Evolutionary conservation across 1,140 invertebrate genomes (phyloP), one percentile per base, ranked within the genome.

Genomic region (Bilobella aurantiaca): DNA sequence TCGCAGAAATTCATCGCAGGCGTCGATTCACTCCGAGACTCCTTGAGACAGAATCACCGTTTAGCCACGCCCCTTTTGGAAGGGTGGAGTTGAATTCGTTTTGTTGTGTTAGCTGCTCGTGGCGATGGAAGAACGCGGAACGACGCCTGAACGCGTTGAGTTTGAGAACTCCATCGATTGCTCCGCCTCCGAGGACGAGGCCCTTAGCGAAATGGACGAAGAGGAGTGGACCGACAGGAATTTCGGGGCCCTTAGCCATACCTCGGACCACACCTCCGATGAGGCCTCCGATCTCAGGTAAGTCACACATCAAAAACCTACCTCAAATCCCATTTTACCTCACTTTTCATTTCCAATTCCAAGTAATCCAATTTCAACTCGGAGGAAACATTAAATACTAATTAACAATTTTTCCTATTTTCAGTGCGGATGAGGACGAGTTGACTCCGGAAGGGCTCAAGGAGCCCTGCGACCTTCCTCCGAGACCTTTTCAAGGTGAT

Each of bases 201-300:
- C 84, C 1, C 82, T 87, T 16, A 83, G 85, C 72, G 88, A 90
- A 78, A 90, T 92, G 76, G 90, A 93, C 74, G 91, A 94, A 76
- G 91, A 93, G 74, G 91, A 93, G 77, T 93, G 89, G 90, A 93
- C 90, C 0, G 90, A 93, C 72, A 83, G 88, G 62, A 95, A 93
- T 34, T 92, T 92, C 76, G 86, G 90, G 69, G 85, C 87, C 58
- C 87, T n/a, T n/a, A n/a, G 85, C 8, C 80, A 84, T 42, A 85
- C 83, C 42, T 85, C 86, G 76, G 79, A 84, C 73, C 82, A 82
- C 0, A 88, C 86, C 1, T 86, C 85, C 27, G 86, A 88, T 71
- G 88, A 89, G 63, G 84, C 86, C 21, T 86, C 85, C 34, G 83
- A 86, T 69, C 80, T 85, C 74, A 84, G 82, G 83, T 83, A 74